These are phyloP conservation scores for Drosophila affinis DNA, from an alignment of 2,888 invertebrate species.

Conservation along the genomic window DNA sequence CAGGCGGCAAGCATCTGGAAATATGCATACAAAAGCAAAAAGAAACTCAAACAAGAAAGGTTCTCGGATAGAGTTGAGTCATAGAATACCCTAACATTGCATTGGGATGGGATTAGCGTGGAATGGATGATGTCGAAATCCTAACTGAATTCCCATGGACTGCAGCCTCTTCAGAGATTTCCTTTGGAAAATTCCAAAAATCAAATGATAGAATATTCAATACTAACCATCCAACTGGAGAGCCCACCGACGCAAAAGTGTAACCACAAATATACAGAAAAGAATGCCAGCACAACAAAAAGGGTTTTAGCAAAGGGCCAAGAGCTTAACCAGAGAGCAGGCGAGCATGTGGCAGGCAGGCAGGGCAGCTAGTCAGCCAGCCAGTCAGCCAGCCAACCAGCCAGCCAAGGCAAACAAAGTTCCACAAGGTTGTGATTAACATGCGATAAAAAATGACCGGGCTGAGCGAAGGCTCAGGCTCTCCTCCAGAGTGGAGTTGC, in stretches of 20 bases:
- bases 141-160: too few relatives aligned
- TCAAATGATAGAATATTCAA: not conserved
- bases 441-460: conserved; percentile 79
- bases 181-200: not conserved
- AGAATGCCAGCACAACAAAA: conserved; percentile 55
- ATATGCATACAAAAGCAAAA: conserved; percentile 62
- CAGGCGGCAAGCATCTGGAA: conserved; percentile 44
- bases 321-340: conserved; percentile 19
- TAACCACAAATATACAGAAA: conserved; percentile 43
- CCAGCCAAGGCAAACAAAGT: conserved; percentile 69
- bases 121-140: not conserved
- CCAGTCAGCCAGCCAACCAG: not conserved
- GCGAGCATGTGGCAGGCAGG: conserved; percentile 12
- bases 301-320: conserved; percentile 51
- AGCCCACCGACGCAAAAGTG: conserved; percentile 44
- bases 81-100: conserved; percentile 26
- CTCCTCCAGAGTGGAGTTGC: conserved; percentile 33
- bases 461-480: conserved; percentile 50
- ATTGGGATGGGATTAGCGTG: conserved; percentile 7
- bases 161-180: not conserved
- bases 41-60: conserved; percentile 13
- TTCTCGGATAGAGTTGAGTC: conserved; percentile 4
- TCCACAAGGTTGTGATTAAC: conserved; percentile 79
- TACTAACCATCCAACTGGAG: conserved; percentile 9
- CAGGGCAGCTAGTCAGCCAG: too few relatives aligned